Conservation (phyloP, 2,113 vertebrate genomes). For the Chelonoidis abingdonii region DNA sequence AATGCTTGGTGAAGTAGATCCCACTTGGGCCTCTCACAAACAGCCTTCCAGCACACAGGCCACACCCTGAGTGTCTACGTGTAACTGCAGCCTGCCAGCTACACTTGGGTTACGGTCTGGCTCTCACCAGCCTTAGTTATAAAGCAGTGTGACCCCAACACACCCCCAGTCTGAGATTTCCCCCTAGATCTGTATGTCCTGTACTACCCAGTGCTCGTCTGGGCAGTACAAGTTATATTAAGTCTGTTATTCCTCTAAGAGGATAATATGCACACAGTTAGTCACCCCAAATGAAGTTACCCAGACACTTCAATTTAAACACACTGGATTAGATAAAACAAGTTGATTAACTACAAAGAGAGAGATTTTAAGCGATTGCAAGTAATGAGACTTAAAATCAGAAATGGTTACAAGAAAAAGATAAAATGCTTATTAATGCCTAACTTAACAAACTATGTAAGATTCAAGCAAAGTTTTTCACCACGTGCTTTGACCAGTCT, state of each 20-base stretch:
- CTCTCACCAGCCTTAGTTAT: neutral
- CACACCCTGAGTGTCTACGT: neutral
- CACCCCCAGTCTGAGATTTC: neutral
- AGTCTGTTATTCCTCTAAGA: neutral
- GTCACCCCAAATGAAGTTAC: neutral
- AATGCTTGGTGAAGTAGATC: neutral
- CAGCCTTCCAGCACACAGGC: neutral
- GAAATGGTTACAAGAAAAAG: neutral
- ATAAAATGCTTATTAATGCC: neutral
- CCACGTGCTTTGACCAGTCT: neutral
- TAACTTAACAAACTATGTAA: neutral
- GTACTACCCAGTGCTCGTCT: neutral
- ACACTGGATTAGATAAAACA: neutral
- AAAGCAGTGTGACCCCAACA: neutral
- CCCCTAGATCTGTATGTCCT: neutral
- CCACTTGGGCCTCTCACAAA: neutral
- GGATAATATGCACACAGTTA: neutral
- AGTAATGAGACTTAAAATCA: neutral
- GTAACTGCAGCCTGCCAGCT: neutral
- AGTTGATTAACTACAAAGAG: neutral
- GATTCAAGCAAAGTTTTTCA: neutral
- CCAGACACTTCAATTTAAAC: neutral
- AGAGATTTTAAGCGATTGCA: neutral
- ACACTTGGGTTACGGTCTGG: neutral
- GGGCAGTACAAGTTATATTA: neutral